phyloP scores from a whole-genome alignment of 2,888 invertebrate species.

The Eledone cirrhosa region DNA sequence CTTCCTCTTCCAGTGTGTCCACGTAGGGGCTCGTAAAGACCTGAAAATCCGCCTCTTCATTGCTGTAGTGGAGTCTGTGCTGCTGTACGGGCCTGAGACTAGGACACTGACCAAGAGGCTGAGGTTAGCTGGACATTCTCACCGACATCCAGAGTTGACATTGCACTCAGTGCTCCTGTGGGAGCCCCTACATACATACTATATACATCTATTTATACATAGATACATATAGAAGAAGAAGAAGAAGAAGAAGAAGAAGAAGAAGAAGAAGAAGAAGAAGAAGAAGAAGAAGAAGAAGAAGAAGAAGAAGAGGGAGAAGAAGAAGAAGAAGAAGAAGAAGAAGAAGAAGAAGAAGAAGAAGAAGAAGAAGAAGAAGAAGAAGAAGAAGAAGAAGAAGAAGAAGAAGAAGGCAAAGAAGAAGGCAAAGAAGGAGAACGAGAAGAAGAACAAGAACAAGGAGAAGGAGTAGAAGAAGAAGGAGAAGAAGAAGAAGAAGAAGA shows the following conservation, averaged over 20 bases:
- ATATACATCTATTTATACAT: too few species aligned
- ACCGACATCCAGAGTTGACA: too few species aligned
- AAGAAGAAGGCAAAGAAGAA: neutral
- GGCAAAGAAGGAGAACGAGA: neutral
- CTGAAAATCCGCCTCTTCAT: too few species aligned
- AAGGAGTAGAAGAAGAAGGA: neutral
- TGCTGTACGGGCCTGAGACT: too few species aligned
- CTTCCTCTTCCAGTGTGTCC: too few species aligned
- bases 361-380: neutral
- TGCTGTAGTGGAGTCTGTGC: too few species aligned
- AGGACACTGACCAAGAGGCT: too few species aligned
- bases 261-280: neutral
- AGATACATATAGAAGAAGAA: neutral
- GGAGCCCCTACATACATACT: too few species aligned
- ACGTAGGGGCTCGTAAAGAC: too few species aligned
- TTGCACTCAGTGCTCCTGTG: too few species aligned
- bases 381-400: slow-evolving; percentile 1
- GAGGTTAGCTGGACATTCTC: too few species aligned
- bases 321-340: neutral
- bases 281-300: neutral
- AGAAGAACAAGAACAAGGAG: neutral
- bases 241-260: neutral
- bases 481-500: neutral
- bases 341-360: neutral
- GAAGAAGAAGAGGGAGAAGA: neutral